Conservation (phyloP, 2,113 vertebrate species). For the Nannobrachium achirus region DNA sequence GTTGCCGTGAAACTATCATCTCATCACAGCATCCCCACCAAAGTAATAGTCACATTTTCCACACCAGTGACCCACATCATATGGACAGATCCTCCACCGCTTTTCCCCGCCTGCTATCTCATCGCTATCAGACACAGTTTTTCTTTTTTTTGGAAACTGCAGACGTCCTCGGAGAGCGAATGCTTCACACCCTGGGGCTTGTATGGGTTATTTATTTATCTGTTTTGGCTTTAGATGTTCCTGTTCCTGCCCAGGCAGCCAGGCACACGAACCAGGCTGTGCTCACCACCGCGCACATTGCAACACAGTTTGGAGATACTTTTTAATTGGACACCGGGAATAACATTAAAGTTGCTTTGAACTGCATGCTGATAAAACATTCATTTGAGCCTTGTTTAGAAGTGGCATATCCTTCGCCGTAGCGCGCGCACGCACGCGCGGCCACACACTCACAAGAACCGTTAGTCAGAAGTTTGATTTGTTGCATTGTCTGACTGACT, state of each 20-base stretch:
- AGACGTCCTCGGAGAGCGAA: conserved; percentile 44
- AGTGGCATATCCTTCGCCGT: conserved; percentile 14
- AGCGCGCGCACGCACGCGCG: too few relatives aligned
- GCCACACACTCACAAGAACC: background rate
- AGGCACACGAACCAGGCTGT: conserved; percentile 30
- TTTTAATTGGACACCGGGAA: conserved; percentile 73
- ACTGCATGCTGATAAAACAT: conserved; percentile 58
- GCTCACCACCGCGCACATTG: conserved; percentile 16
- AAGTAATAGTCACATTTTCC: conserved; percentile 67
- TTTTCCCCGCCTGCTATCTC: conserved; percentile 26
- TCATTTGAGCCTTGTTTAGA: conserved; percentile 45
- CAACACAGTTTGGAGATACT: conserved; percentile 42
- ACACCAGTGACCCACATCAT: conserved; percentile 56
- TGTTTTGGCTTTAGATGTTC: conserved; percentile 56
- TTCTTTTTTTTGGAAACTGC: conserved; percentile 56
- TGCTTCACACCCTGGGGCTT: conserved; percentile 30
- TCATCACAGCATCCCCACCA: conserved; percentile 46
- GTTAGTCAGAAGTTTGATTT: conserved; percentile 10
- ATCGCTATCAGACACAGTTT: conserved; percentile 28
- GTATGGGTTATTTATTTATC: conserved; percentile 56
- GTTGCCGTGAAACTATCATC: conserved; percentile 53
- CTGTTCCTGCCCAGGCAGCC: conserved; percentile 31
- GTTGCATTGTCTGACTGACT: background rate
- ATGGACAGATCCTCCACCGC: conserved; percentile 43
- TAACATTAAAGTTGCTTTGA: conserved; percentile 71